Conservation (phyloP, 2,113 vertebrate genomes). For the Mobula birostris region DNA sequence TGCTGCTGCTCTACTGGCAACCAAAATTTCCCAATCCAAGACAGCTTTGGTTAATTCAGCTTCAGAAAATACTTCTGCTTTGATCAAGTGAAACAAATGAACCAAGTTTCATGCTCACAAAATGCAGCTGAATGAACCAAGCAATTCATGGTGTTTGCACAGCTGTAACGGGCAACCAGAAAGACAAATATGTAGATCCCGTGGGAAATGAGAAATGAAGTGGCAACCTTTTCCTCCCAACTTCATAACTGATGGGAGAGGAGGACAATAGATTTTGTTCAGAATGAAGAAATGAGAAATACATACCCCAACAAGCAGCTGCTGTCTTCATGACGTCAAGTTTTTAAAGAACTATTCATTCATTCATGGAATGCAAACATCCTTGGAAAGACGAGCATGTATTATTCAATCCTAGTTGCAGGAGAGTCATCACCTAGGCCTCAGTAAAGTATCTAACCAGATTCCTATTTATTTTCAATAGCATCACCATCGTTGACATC, state of each 20-base stretch:
- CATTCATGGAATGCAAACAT: background rate
- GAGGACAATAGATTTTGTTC: background rate
- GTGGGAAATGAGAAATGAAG: background rate
- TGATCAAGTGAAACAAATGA: background rate
- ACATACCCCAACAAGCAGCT: background rate
- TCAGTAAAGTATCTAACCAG: too few species aligned
- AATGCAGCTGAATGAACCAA: background rate
- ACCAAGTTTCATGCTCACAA: slow-evolving; percentile 12
- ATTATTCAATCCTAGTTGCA: background rate
- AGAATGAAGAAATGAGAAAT: background rate
- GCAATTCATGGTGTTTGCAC: background rate
- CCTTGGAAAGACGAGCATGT: too few species aligned
- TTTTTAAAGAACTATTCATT: background rate
- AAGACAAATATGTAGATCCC: background rate
- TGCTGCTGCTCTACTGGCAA: background rate
- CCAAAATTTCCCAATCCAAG: background rate
- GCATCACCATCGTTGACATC: too few species aligned
- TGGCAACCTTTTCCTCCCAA: background rate
- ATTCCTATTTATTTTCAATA: too few species aligned
- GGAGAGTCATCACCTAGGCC: background rate
- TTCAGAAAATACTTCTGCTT: background rate
- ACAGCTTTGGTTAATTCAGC: background rate
- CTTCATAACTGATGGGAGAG: background rate
- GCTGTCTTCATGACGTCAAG: background rate
- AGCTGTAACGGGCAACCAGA: background rate